phyloP scores from a whole-genome alignment of 2,113 vertebrate species.

The Holacanthus passer region DNA sequence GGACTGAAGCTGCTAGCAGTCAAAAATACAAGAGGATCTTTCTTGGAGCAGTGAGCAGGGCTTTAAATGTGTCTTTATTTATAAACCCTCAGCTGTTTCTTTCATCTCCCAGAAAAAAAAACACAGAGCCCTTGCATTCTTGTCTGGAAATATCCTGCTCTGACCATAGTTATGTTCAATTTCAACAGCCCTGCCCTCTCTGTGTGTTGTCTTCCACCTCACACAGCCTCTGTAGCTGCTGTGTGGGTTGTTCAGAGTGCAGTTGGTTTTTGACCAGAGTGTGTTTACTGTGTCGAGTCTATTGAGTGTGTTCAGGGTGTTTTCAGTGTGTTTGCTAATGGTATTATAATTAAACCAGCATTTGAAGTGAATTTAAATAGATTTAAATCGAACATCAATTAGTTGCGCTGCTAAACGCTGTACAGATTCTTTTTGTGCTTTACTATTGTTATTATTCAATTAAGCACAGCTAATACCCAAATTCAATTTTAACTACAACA shows the following conservation, averaged over 20 bases:
- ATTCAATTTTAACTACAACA: not conserved
- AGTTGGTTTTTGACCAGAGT: not conserved
- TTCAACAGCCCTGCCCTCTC: conserved; percentile 74
- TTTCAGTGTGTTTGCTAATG: not conserved
- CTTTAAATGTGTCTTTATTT: conserved; percentile 87
- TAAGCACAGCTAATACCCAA: not conserved
- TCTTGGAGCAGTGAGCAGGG: conserved; percentile 73
- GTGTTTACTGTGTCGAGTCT: conserved; percentile 10
- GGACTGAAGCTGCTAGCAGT: conserved; percentile 58
- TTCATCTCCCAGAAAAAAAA: conserved; percentile 77
- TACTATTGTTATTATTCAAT: not conserved
- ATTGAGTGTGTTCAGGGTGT: not conserved
- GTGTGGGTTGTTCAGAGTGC: conserved; percentile 33
- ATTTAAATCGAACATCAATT: too few relatives aligned
- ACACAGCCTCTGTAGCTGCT: conserved; percentile 28
- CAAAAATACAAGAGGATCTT: conserved; percentile 80
- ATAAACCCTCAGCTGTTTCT: conserved; percentile 88
- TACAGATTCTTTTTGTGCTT: not conserved
- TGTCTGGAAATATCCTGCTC: conserved; percentile 86
- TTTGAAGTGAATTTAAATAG: not conserved
- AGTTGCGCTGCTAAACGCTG: not conserved
- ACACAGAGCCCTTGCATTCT: conserved; percentile 81
- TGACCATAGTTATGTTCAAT: conserved; percentile 84
- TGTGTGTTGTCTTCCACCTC: conserved; percentile 43
- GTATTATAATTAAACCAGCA: not conserved